Conservation (phyloP, 1,140 invertebrate species). For the Chionoecetes opilio region DNA sequence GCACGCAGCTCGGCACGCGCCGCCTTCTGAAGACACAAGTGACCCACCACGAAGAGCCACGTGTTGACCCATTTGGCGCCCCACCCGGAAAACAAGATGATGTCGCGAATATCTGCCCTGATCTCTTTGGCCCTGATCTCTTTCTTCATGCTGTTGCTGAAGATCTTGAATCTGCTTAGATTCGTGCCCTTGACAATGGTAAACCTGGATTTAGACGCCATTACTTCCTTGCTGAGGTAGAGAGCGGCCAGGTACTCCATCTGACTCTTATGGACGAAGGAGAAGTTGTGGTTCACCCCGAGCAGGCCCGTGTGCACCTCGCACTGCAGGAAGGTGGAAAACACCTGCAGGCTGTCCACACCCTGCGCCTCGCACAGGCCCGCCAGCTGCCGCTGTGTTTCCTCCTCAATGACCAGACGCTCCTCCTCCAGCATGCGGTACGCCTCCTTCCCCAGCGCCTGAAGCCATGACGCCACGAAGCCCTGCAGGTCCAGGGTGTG, state of each 20-base stretch:
- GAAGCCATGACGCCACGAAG: slow-evolving; percentile 56
- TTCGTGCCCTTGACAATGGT: background rate
- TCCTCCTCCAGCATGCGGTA: slow-evolving; percentile 60
- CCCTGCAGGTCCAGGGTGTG: slow-evolving; percentile 40
- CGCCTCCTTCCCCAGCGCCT: slow-evolving; percentile 41
- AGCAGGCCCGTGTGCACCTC: slow-evolving; percentile 50
- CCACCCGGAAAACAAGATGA: background rate
- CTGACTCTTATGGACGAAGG: slow-evolving; percentile 72
- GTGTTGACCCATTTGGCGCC: slow-evolving; percentile 41
- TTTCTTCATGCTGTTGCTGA: background rate
- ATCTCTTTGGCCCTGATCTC: background rate
- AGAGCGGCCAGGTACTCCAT: slow-evolving; percentile 67
- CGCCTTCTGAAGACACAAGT: slow-evolving; percentile 34
- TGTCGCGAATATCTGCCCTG: background rate
- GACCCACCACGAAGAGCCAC: slow-evolving; percentile 40
- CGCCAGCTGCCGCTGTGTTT: background rate
- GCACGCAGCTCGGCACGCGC: background rate
- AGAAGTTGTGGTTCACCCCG: slow-evolving; percentile 43
- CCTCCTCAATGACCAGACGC: slow-evolving; percentile 15
- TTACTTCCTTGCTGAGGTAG: slow-evolving; percentile 9
- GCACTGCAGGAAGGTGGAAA: slow-evolving; percentile 66
- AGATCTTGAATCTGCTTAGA: background rate
- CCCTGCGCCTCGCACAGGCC: slow-evolving; percentile 9
- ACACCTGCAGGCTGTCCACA: slow-evolving; percentile 58
- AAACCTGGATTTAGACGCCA: too few relatives aligned